Conservation (phyloP, 1,140 invertebrate genomes). For the Drosophila mojavensis region DNA sequence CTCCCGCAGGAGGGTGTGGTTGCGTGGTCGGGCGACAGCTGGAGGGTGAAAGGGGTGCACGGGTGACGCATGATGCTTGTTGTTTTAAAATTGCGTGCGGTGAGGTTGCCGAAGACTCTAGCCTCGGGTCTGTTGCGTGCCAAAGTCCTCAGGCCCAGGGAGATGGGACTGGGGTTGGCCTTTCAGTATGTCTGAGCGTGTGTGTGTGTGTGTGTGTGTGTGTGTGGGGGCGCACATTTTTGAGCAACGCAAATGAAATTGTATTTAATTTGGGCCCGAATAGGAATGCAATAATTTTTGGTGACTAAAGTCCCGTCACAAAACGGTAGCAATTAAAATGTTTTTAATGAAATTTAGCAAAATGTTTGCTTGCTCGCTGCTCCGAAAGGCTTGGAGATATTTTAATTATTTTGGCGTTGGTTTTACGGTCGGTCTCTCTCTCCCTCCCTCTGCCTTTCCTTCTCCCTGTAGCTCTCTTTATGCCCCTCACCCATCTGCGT, state of each 20-base stretch:
- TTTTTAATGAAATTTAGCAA: constrained; percentile 79
- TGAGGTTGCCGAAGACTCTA: constrained; percentile 26
- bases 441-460: not conserved
- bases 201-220: constrained; percentile 3
- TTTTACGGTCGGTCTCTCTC: constrained; percentile 56
- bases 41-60: constrained; percentile 33
- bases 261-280: constrained; percentile 68
- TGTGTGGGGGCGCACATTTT: constrained; percentile 27
- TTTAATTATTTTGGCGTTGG: constrained; percentile 77
- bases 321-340: constrained; percentile 80
- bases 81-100: constrained; percentile 79
- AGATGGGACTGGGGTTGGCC: not conserved
- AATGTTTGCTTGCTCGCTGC: constrained; percentile 51
- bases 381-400: constrained; percentile 57
- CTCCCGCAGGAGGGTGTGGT: constrained; percentile 27
- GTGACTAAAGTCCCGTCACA: constrained; percentile 59
- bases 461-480: not conserved
- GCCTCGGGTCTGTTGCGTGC: constrained; percentile 59
- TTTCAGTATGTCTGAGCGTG: not conserved
- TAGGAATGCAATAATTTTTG: constrained; percentile 75
- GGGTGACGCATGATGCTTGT: constrained; percentile 72
- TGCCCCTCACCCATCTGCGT: not conserved
- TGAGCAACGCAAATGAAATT: constrained; percentile 54
- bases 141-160: constrained; percentile 58
- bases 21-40: not conserved